phyloP scores from a whole-genome alignment of 2,888 invertebrate species.

The Agrenia bidenticulata region DNA sequence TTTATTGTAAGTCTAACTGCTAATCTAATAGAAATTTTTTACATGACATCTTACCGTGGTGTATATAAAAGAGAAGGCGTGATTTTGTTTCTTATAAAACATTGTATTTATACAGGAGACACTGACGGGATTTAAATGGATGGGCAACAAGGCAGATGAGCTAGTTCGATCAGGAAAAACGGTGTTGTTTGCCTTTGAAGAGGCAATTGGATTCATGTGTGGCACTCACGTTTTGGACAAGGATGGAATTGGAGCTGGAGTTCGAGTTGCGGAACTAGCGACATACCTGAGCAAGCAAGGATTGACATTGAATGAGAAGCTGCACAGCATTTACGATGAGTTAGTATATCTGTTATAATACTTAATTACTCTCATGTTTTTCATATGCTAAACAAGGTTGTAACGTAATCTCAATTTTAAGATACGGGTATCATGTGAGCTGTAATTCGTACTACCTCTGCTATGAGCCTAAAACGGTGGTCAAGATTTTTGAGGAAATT shows the following conservation, averaged over 20 bases:
- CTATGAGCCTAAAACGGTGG: constrained; percentile 69
- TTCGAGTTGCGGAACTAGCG: constrained; percentile 73
- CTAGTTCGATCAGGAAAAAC: constrained; percentile 69
- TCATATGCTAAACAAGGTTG: background rate
- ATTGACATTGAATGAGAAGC: constrained; percentile 58
- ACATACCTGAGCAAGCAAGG: constrained; percentile 66
- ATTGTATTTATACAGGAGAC: constrained; percentile 67
- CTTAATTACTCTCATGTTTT: background rate
- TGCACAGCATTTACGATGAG: constrained; percentile 74
- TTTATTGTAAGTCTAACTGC: constrained; percentile 59
- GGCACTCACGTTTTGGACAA: constrained; percentile 87
- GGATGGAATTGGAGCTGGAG: constrained; percentile 91
- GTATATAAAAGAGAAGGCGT: no score
- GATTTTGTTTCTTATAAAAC: background rate
- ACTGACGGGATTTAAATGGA: constrained; percentile 99
- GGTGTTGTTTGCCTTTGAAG: constrained; percentile 94
- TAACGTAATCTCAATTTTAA: constrained; percentile 54
- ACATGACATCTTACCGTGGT: no score
- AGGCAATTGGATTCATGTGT: constrained; percentile 98
- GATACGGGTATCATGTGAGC: constrained; percentile 86
- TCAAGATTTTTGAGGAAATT: constrained; percentile 76
- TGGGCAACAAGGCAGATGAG: constrained; percentile 84
- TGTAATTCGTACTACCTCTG: constrained; percentile 89
- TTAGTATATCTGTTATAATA: constrained; percentile 57
- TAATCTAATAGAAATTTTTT: background rate